Evolutionary conservation across 2,797 vertebrate genomes (phyloP).

Genomic region (Buphagus erythrorhynchus): DNA sequence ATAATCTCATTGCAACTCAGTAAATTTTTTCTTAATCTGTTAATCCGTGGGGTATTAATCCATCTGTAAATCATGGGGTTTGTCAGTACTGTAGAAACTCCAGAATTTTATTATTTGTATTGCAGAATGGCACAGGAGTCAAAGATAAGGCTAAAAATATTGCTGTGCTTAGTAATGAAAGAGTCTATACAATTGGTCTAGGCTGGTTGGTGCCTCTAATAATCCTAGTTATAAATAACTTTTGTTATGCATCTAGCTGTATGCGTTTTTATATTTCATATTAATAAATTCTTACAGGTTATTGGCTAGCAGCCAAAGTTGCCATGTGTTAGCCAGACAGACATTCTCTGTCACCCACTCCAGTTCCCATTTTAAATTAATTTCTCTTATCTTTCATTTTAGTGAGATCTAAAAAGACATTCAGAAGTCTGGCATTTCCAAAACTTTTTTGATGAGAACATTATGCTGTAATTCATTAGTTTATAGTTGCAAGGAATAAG

Average conservation of each 20-base stretch:
- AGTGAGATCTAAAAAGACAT: conserved; percentile 51
- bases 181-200: neutral
- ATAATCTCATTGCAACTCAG: neutral
- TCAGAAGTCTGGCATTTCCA: conserved; percentile 38
- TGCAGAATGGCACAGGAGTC: neutral
- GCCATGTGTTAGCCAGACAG: conserved; percentile 65
- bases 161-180: neutral
- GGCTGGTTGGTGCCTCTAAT: conserved; percentile 33
- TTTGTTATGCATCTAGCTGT: neutral
- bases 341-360: neutral
- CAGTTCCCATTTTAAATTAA: conserved; percentile 40
- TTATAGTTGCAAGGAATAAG: conserved; percentile 17
- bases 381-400: conserved; percentile 63
- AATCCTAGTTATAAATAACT: conserved; percentile 58
- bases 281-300: conserved; percentile 51
- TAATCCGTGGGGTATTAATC: neutral
- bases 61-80: neutral
- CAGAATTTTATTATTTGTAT: neutral
- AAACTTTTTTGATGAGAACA: conserved; percentile 39
- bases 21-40: neutral
- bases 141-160: neutral
- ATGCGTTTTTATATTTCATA: conserved; percentile 36
- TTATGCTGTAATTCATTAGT: conserved; percentile 32
- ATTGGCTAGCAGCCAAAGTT: conserved; percentile 54
- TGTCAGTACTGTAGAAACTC: neutral